Conservation (phyloP, 2,888 invertebrate species). For the Caenorhabditis sp. region DNA sequence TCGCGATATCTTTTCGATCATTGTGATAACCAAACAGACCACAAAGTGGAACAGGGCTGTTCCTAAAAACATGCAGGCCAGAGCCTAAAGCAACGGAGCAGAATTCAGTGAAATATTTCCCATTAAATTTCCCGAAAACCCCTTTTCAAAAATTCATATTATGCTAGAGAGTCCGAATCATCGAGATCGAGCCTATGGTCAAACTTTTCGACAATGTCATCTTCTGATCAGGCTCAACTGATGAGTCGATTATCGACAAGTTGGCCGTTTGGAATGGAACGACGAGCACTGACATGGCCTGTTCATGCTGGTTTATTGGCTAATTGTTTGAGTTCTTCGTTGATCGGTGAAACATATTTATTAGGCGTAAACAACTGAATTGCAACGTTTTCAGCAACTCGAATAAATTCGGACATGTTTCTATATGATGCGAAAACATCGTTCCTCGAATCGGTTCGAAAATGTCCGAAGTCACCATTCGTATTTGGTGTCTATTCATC, state of each 20-base stretch:
- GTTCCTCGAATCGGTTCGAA: conserved; percentile 52
- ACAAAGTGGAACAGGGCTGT: no score
- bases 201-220: conserved; percentile 43
- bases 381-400: conserved; percentile 46
- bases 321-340: conserved; percentile 47
- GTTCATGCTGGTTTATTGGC: conserved; percentile 54
- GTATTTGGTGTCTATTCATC: conserved; percentile 58
- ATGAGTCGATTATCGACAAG: conserved; percentile 28
- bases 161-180: background rate
- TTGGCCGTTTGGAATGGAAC: conserved; percentile 34
- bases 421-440: conserved; percentile 44
- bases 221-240: conserved; percentile 44
- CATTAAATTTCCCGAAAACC: background rate
- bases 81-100: no score
- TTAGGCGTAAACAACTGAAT: no score
- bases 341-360: conserved; percentile 40
- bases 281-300: conserved; percentile 61
- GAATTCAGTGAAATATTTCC: no score
- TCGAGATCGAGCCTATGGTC: background rate
- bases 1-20: no score
- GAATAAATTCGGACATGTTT: conserved; percentile 62
- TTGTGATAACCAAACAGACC: no score
- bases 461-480: conserved; percentile 58
- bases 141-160: background rate
- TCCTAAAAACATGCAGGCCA: no score